Conservation (phyloP, 2,113 vertebrate genomes). For the Lepidothrix coronata region DNA sequence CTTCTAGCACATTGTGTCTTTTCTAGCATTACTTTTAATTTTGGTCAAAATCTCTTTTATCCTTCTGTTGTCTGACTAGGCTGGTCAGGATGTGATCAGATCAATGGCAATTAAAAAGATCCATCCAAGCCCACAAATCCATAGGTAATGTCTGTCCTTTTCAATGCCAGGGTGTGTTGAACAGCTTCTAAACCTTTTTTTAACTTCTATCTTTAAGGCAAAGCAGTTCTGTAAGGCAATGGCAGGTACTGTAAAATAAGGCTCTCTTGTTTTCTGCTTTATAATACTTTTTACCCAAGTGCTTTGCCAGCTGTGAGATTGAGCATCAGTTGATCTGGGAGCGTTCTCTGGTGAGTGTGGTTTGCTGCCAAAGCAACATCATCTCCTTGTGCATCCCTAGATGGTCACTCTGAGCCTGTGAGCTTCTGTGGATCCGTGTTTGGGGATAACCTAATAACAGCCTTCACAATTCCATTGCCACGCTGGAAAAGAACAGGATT, state of each 20-base stretch:
- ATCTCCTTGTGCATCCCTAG: conserved; percentile 34
- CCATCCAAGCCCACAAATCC: background rate
- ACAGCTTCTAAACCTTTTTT: background rate
- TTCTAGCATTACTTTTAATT: background rate
- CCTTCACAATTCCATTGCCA: fast-evolving
- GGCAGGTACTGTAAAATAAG: background rate
- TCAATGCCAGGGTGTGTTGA: background rate
- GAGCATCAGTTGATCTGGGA: conserved; percentile 65
- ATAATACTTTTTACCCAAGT: conserved; percentile 38
- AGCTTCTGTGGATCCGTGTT: conserved; percentile 29
- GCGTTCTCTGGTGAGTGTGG: conserved; percentile 75
- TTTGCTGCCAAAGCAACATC: conserved; percentile 46
- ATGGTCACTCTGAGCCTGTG: background rate
- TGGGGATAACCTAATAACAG: conserved; percentile 81
- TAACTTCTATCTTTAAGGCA: background rate
- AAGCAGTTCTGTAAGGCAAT: background rate
- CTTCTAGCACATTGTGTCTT: background rate
- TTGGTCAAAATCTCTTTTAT: background rate
- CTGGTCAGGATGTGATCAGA: background rate
- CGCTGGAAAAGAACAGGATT: background rate
- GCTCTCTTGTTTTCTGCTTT: conserved; percentile 13
- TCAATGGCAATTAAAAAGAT: background rate
- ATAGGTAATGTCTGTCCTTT: background rate
- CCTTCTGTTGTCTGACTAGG: background rate
- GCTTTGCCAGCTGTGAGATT: conserved; percentile 60